Evolutionary conservation across 2,113 vertebrate genomes (phyloP).

Genomic region (Nerophis lumbriciformis): DNA sequence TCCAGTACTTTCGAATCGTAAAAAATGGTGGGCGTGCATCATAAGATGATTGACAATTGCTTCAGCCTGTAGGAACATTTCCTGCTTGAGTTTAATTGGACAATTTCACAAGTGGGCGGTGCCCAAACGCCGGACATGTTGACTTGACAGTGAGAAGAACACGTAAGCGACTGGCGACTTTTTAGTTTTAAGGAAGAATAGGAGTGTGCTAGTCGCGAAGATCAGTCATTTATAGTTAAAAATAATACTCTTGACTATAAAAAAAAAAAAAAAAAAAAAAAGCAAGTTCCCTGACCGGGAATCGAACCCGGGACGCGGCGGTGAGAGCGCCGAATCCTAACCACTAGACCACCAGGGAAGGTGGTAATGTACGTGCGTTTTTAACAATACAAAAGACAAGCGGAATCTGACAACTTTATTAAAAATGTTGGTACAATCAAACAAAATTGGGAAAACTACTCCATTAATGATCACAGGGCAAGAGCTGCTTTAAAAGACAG

Average conservation of each 20-base stretch:
- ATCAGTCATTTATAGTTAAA: too few relatives aligned
- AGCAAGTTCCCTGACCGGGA: conserved; percentile 51
- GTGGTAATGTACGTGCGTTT: too few relatives aligned
- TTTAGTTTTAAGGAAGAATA: too few relatives aligned
- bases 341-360: conserved; percentile 44
- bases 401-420: too few relatives aligned
- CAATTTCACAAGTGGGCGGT: background rate
- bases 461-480: background rate
- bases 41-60: background rate
- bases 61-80: background rate
- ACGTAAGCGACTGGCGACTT: too few relatives aligned
- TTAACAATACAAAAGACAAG: too few relatives aligned
- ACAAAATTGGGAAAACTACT: too few relatives aligned
- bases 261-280: background rate
- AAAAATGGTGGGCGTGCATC: background rate
- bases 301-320: conserved; percentile 54
- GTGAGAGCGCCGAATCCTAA: conserved; percentile 67
- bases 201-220: too few relatives aligned
- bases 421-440: too few relatives aligned
- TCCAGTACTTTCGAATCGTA: too few relatives aligned
- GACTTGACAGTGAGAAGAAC: too few relatives aligned
- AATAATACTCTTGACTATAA: too few relatives aligned
- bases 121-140: background rate
- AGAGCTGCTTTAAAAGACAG: conserved; percentile 15
- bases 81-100: background rate